Conservation (phyloP, 2,113 vertebrate genomes). For the Brevimyrus niger region DNA sequence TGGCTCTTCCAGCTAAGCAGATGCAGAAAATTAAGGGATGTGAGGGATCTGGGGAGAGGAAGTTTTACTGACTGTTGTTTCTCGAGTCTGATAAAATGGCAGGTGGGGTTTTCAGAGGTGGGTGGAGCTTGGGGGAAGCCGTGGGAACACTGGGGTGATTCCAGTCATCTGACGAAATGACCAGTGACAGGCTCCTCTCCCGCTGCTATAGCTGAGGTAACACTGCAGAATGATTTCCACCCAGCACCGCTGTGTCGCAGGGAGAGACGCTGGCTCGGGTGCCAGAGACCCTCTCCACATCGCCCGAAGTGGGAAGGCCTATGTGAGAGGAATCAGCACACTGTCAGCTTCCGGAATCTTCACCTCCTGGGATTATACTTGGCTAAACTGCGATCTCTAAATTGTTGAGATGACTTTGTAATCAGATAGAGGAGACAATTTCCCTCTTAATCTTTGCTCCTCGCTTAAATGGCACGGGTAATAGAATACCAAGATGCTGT, state of each 20-base stretch:
- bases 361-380: neutral
- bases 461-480: neutral
- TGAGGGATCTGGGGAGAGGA: neutral
- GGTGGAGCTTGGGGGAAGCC: neutral
- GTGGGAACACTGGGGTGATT: conserved; percentile 1
- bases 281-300: neutral
- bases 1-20: neutral
- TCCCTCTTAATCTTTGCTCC: conserved; percentile 11
- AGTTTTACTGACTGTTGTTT: neutral
- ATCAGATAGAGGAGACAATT: neutral
- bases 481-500: neutral
- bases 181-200: neutral
- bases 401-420: conserved; percentile 7
- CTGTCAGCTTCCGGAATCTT: neutral
- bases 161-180: conserved; percentile 2
- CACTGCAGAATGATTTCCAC: neutral
- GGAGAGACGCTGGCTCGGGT: neutral
- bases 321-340: neutral
- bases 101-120: neutral
- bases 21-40: neutral
- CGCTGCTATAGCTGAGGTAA: neutral
- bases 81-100: neutral
- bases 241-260: neutral
- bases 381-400: neutral
- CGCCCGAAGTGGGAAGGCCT: neutral